Evolutionary conservation across 2,888 invertebrate species (phyloP).

Genomic region (Epinotia bilunana): DNA sequence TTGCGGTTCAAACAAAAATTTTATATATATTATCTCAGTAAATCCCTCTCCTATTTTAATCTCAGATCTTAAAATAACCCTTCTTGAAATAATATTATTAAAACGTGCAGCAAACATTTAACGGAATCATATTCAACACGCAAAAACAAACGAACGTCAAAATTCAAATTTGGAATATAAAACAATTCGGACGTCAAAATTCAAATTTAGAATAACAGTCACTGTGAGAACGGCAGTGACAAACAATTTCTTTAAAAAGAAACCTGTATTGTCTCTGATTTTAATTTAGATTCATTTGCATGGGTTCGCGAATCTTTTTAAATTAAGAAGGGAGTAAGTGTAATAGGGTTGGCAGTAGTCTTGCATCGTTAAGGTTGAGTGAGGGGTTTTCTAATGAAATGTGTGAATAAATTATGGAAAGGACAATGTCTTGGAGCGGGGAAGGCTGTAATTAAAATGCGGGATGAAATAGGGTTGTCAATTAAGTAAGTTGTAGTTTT

Average conservation of each 20-base stretch:
- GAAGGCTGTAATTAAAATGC: slow-evolving; percentile 80
- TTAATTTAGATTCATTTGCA: slow-evolving; percentile 75
- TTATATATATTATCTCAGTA: slow-evolving; percentile 25
- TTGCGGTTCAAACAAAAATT: too few species aligned
- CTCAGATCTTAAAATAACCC: slow-evolving; percentile 29
- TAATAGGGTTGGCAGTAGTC: background rate
- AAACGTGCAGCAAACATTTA: slow-evolving; percentile 42
- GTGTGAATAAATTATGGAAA: slow-evolving; percentile 76
- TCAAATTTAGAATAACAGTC: slow-evolving; percentile 55
- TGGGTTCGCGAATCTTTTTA: slow-evolving; percentile 57
- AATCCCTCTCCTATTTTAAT: slow-evolving; percentile 25
- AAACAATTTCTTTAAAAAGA: slow-evolving; percentile 62
- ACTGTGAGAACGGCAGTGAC: slow-evolving; percentile 76
- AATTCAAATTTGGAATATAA: slow-evolving; percentile 52
- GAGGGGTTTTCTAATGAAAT: slow-evolving; percentile 70
- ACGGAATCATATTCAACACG: slow-evolving; percentile 29
- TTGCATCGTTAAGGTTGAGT: background rate
- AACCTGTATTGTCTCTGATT: slow-evolving; percentile 73
- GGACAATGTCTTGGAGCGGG: slow-evolving; percentile 77
- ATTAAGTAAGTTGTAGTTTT: background rate
- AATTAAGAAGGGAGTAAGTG: slow-evolving; percentile 13
- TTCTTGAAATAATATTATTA: slow-evolving; percentile 38
- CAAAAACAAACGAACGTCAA: slow-evolving; percentile 45
- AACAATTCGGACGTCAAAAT: slow-evolving; percentile 46
- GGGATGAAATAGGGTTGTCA: slow-evolving; percentile 51